These are phyloP conservation scores for Sicus ferrugineus DNA, from an alignment of 2,888 invertebrate species.

Conservation along the genomic window DNA sequence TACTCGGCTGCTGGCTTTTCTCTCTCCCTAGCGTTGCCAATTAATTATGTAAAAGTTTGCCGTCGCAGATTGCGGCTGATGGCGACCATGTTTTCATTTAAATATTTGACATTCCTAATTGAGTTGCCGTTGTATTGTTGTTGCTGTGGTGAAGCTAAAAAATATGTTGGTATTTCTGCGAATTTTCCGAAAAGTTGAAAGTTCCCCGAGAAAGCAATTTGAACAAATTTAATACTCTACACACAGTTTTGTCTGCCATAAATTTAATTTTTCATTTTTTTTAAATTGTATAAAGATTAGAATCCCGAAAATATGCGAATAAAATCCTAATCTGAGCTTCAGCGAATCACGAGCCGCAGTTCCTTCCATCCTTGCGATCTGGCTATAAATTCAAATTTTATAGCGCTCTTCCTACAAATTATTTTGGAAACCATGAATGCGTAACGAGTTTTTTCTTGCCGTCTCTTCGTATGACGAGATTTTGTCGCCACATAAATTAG, in stretches of 20 bases:
- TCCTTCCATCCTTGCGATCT: slow-evolving; percentile 29
- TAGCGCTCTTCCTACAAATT: slow-evolving; percentile 34
- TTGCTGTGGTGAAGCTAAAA: not conserved
- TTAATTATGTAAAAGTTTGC: not conserved
- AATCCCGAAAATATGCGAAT: no score
- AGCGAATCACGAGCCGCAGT: not conserved
- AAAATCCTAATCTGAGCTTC: no score
- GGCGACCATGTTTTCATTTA: slow-evolving; percentile 48
- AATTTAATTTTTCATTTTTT: no score
- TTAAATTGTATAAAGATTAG: not conserved
- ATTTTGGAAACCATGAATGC: slow-evolving; percentile 41
- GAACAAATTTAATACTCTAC: no score
- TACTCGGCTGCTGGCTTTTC: not conserved
- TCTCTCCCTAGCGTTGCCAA: not conserved
- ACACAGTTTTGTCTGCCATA: no score
- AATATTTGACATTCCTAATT: slow-evolving; percentile 40
- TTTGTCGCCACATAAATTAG: slow-evolving; percentile 39
- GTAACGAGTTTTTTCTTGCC: slow-evolving; percentile 34
- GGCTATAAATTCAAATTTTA: slow-evolving; percentile 41
- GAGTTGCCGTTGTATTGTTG: slow-evolving; percentile 35
- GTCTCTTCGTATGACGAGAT: slow-evolving; percentile 20
- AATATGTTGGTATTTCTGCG: no score
- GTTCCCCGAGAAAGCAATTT: no score
- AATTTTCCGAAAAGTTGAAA: no score
- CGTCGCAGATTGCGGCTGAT: not conserved